Evolutionary conservation across 1,140 invertebrate species (phyloP), one percentile per base, ranked within the genome.

Genomic region (Eubasilissa regina): DNA sequence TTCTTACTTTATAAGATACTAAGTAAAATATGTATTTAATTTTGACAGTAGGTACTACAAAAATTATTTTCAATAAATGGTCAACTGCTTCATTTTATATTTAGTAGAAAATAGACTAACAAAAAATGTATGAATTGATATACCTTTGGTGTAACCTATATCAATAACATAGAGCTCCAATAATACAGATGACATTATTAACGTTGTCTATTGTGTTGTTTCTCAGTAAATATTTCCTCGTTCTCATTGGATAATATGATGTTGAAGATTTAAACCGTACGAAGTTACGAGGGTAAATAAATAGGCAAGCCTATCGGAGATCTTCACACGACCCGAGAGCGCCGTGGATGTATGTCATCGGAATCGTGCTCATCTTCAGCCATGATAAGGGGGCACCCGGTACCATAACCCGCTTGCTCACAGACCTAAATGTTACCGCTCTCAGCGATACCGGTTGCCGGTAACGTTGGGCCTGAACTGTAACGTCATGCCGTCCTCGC

Each of bases 321-420:
- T 68, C 64, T 68, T 68, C 64, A 68, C 64, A 68, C 64, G 64
- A 68, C 64, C 64, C 19, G 64, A 15, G 60, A 64, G 64, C 44
- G 13, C 8, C 68, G 25, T 55, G 68, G 51, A 73, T 73, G 68
- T 73, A 73, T 73, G 68, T 73, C 68, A 73, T 73, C 68, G 21
- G 68, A 73, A 73, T 73, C 68, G 68, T 73, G 68, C 68, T 55
- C 68, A 68, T 73, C 68, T 51, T 44, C 13, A 35, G 25, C 19
- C 47, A 53, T 53, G 47, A 53, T 73, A 51, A 53, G 68, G 68
- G 66, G 45, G 19, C 51, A 12, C 15, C n/a, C 13, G 47, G 19
- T 35, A 25, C 48, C 13, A 55, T 73, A 73, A 55, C 68, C 68
- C 68, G 19, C 47, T 73, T 53, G 51, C 56, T 60, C 15, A 60